These are phyloP conservation scores for Nesometra sesokonis DNA, from an alignment of 35 echinoderm and acorn worm genomes.

Conservation along the genomic window DNA sequence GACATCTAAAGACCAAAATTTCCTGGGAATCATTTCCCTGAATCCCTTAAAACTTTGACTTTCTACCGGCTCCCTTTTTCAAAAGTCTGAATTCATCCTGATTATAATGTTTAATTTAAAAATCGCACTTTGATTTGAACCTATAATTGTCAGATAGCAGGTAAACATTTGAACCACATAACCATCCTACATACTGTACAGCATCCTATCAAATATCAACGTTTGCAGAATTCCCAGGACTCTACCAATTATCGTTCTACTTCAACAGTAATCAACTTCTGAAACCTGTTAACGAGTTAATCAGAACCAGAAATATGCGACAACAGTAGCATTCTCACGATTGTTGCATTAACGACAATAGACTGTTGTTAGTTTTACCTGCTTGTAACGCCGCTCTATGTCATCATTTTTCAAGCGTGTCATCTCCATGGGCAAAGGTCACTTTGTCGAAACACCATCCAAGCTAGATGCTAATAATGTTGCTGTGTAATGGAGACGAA, in stretches of 20 bases:
- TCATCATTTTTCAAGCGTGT: background rate
- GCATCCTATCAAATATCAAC: too few relatives aligned
- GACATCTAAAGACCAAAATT: too few relatives aligned
- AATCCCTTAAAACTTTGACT: too few relatives aligned
- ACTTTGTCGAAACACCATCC: background rate
- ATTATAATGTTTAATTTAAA: too few relatives aligned
- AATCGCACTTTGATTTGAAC: too few relatives aligned
- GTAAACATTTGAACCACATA: too few relatives aligned
- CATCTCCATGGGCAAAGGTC: background rate
- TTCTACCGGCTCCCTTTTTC: too few relatives aligned
- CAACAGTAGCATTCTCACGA: background rate
- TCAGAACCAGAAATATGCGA: background rate
- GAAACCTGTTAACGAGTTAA: background rate
- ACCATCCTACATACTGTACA: too few relatives aligned
- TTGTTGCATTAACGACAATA: background rate
- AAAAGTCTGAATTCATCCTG: too few relatives aligned
- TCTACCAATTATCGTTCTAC: background rate
- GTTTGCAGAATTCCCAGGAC: too few relatives aligned
- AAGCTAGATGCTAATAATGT: background rate
- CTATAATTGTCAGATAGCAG: too few relatives aligned
- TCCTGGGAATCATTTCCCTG: too few relatives aligned
- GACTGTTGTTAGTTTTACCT: background rate
- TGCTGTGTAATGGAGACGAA: background rate
- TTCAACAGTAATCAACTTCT: background rate
- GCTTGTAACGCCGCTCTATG: background rate